Base-by-base conservation (phyloP, 2,797 vertebrate species). In the Luscinia megarhynchos region DNA sequence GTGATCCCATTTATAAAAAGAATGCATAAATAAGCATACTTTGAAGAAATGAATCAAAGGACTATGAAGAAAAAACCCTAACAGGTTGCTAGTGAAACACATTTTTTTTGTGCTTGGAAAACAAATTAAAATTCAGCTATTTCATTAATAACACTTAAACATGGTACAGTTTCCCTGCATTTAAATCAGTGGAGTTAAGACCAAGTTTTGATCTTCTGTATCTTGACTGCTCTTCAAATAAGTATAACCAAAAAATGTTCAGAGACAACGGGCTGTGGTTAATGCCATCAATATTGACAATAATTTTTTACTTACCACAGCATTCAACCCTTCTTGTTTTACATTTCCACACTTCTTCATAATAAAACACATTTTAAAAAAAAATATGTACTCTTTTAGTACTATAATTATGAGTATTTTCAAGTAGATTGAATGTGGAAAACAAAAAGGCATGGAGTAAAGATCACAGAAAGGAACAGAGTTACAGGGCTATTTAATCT, bases 1-100 rank as follows among this genome's bases (percentile, higher is more conserved):
- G 54, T 83, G 82, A 87, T 79, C 95, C 41, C 32, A 26, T 69
- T 90, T 88, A 75, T 72, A 81, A 86, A 86, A 95, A 86, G 41
- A 86, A 78, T 75, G n/a, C 13, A 90, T 91, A 92, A 93, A 93
- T 77, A 92, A 87, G 68, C 36, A 63, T 34, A 54, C 41, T 80
- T 89, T 85, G 50, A 89, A 77, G 59, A 75, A 77, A 68, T 62
- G 2, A 87, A 67, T 87, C 57, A 90, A 94, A 93, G 18, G 20
- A 77, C 6, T 34, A 40, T 14, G 11, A 54, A 79, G 34, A 43
- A 61, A 75, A 76, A 59, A 24, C 5, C 8, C 23, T 83, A n/a
- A 18, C 14, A 87, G 30, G 41, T 83, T 87, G 55, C 10, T 68
- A 67, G 29, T 59, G 34, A 92, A 82, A 73, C 30, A 21, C 1